Base-by-base conservation (phyloP, 2,797 vertebrate genomes). In the Gouania willdenowi region DNA sequence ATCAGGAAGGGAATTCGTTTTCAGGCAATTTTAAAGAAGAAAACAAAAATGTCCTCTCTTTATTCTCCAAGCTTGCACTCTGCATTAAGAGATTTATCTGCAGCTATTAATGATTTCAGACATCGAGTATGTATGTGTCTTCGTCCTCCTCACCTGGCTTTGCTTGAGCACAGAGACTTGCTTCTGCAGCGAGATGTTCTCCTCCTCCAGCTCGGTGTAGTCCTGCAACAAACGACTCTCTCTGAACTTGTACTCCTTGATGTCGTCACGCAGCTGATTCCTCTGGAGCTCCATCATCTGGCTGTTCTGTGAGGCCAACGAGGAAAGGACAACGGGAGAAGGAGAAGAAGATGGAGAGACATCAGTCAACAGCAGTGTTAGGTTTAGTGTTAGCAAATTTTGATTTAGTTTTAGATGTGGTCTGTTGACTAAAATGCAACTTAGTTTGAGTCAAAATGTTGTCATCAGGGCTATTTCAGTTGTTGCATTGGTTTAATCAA, bases 131-230 rank as follows among this genome's bases (percentile, higher is more conserved):
- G 4, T 0, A 29, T 8, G 12, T 12, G 14, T 16, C 22, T 27
- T 14, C 21, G 49, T 8, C 4, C 1, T 29, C 33, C 83, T 79
- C 66, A 91, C 95, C 93, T 99, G 96, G 72, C 91, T 94, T 85
- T 99, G 94, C 44, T 94, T 94, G 51, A 99, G 89, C 57, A 91
- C 53, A 24, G 92, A 98, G 24, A 99, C 95, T 65, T 98, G 94
- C 71, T 99, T 99, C 89, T 99, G 96, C 47, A 99, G 86, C 8
- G 92, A 91, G 81, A 99, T 98, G 85, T 99, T 99, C 82, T 99
- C 96, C 73, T 99, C 96, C 72, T 99, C 96, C 33, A 99, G 88
- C 73, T 99, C 96, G 0, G 91, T 94, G 77, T 93, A 98, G 87
- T 99, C 96, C 84, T 99, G 96, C 61, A 99, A 87, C 63, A 98